phyloP scores from a whole-genome alignment of 2,797 vertebrate species.

The Sphenodon punctatus region DNA sequence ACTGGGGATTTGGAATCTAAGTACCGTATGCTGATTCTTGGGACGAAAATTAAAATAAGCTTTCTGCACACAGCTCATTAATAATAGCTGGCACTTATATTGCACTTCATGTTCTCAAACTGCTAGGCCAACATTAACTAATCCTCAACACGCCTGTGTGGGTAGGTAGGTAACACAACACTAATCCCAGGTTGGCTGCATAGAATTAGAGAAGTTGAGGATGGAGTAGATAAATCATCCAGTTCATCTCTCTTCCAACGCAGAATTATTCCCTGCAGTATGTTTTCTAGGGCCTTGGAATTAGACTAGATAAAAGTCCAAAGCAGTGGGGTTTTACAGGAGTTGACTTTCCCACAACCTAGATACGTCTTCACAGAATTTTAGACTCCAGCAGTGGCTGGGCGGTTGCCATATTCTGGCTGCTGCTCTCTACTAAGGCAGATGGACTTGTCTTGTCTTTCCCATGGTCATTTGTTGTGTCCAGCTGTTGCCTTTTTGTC shows the following conservation, averaged over 20 bases:
- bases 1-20: neutral
- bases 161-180: neutral
- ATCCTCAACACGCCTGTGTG: constrained; percentile 2
- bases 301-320: neutral
- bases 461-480: no score
- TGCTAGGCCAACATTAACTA: neutral
- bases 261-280: neutral
- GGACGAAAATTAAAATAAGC: constrained; percentile 11
- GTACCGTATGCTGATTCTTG: neutral
- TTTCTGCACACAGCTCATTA: constrained; percentile 10
- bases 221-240: neutral
- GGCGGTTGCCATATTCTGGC: no score
- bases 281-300: neutral
- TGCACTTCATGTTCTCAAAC: neutral
- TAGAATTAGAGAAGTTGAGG: constrained; percentile 26
- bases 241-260: neutral
- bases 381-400: neutral
- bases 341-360: no score
- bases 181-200: constrained; percentile 23
- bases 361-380: neutral
- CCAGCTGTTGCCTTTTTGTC: no score
- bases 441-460: no score
- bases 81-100: constrained; percentile 15
- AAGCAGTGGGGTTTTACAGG: neutral
- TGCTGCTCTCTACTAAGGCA: no score